These are phyloP conservation scores for Planiliza haematocheilus DNA, from an alignment of 2,113 vertebrate species.

Conservation along the genomic window DNA sequence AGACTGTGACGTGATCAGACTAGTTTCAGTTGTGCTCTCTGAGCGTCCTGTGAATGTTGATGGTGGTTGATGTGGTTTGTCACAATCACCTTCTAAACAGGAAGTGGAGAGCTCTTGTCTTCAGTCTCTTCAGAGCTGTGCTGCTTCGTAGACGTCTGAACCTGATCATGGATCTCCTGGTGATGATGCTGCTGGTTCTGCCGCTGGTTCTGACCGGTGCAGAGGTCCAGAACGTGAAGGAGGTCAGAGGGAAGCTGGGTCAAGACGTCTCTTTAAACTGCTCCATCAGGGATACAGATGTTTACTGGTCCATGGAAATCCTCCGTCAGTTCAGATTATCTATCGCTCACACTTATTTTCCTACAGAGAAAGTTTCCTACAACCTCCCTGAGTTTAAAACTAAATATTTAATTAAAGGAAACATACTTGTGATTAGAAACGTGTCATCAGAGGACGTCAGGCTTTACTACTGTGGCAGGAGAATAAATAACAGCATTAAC, in stretches of 20 bases:
- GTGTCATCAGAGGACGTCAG: constrained; percentile 12
- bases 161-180: constrained; percentile 19
- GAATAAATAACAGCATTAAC: fast-evolving
- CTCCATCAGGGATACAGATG: fast-evolving
- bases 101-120: neutral
- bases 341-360: fast-evolving
- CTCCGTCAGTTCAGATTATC: fast-evolving
- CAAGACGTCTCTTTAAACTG: constrained; percentile 10
- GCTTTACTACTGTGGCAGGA: constrained; percentile 12
- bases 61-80: no score
- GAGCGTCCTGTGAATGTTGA: no score
- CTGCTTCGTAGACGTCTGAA: fast-evolving
- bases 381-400: neutral
- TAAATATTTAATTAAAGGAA: neutral
- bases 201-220: fast-evolving
- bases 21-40: no score
- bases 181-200: neutral
- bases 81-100: no score
- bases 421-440: neutral
- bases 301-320: constrained; percentile 16
- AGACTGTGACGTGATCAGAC: no score
- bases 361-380: fast-evolving
- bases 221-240: fast-evolving
- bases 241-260: neutral
- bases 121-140: neutral